phyloP scores from a whole-genome alignment of 2,888 invertebrate species.

The Drosophila picticornis region DNA sequence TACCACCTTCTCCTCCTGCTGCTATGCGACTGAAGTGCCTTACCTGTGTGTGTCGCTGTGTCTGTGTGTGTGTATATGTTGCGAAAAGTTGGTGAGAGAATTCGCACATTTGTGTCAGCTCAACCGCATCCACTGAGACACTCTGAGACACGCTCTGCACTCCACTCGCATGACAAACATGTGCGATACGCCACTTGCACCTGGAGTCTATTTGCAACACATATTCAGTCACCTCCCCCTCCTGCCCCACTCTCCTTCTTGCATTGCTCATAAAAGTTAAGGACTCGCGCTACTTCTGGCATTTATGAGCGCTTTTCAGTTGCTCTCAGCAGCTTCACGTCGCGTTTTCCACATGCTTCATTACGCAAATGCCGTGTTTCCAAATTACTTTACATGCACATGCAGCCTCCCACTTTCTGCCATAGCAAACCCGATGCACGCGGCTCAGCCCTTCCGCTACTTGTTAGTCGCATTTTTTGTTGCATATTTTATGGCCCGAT shows the following conservation, averaged over 20 bases:
- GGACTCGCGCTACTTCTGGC: slow-evolving; percentile 75
- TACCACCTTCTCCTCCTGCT: not conserved
- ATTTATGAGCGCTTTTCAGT: slow-evolving; percentile 76
- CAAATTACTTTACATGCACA: slow-evolving; percentile 79
- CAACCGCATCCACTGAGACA: slow-evolving; percentile 42
- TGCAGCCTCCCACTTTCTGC: not conserved
- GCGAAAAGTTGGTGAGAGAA: slow-evolving; percentile 62
- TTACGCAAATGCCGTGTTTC: slow-evolving; percentile 84
- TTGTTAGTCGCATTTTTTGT: slow-evolving; percentile 54
- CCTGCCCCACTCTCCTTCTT: not conserved
- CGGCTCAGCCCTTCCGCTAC: slow-evolving; percentile 16
- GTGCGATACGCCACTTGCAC: slow-evolving; percentile 77
- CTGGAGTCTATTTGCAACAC: slow-evolving; percentile 55
- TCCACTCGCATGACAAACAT: slow-evolving; percentile 70
- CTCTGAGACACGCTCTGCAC: slow-evolving; percentile 39
- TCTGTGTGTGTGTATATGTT: slow-evolving; percentile 16
- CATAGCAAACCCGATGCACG: not conserved
- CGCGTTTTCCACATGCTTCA: slow-evolving; percentile 83
- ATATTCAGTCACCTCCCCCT: not conserved
- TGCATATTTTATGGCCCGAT: slow-evolving; percentile 69
- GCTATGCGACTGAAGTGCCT: slow-evolving; percentile 16
- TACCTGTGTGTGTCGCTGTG: slow-evolving; percentile 19
- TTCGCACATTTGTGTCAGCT: slow-evolving; percentile 63
- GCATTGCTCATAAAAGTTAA: slow-evolving; percentile 74
- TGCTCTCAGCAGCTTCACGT: slow-evolving; percentile 46